Evolutionary conservation across 2,888 invertebrate genomes (phyloP), one percentile per base, ranked within the genome.

Genomic region (Apamea crenata): DNA sequence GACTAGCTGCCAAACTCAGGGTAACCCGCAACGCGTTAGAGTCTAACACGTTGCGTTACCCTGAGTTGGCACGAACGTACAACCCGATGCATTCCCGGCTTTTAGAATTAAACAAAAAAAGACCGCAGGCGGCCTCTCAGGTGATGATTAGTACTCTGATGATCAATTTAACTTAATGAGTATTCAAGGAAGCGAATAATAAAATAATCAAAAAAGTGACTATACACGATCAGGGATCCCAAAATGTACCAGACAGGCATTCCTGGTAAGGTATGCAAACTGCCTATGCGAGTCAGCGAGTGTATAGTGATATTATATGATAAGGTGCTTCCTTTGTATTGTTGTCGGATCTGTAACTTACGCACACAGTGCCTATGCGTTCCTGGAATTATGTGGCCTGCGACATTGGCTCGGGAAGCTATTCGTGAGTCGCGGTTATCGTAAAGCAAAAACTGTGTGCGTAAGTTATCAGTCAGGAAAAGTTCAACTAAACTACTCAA

Each of bases 321-420:
- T 40, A 59, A 50, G 21, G 25, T 73, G 16, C 47, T 72, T 72
- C 25, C 70, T 40, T 50, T 32, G 36, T 5, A 59, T 78, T 47
- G 10, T 69, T 82, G 47, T 6, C 29, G 40, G 14, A 82, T 74
- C 59, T 53, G 18, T 59, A 74, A 74, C n/a, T 32, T 40, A 66
- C 1, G 59, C 50, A 53, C 29, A 32, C n/a, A n/a, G 0, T 32
- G 36, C 36, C 59, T n/a, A n/a, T 32, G 50, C 21, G 8, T 82
- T 32, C 40, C 32, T 56, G 7, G 65, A n/a, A 56, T 32, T 10
- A 44, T 36, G 18, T 44, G n/a, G 44, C 36, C 16, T 32, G 40
- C 25, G 10, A 25, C 16, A 63, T 47, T 47, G 53, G 29, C 65
- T 74, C 14, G 21, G 29, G 8, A 73, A 16, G n/a, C 36, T 50